phyloP scores from a whole-genome alignment of 2,113 vertebrate genomes.

The Channa argus region DNA sequence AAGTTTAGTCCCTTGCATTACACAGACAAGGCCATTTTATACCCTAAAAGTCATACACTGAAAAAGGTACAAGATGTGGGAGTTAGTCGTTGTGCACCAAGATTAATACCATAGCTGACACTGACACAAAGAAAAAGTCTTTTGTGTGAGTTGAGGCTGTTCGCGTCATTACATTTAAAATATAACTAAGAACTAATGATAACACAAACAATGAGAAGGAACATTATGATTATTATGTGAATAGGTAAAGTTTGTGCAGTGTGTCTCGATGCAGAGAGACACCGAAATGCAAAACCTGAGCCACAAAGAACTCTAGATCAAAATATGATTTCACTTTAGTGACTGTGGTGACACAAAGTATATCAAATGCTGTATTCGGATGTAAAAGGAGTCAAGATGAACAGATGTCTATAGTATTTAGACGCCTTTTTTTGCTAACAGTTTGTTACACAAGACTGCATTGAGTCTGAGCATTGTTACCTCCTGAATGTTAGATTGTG shows the following conservation, averaged over 20 bases:
- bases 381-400: not conserved
- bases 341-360: too few species aligned
- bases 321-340: not conserved
- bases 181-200: constrained; percentile 30
- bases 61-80: constrained; percentile 7
- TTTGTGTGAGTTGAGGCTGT: constrained; percentile 25
- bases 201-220: constrained; percentile 21
- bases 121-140: constrained; percentile 22
- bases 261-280: not conserved
- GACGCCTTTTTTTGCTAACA: too few species aligned
- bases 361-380: not conserved
- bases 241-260: not conserved
- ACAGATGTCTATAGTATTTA: not conserved
- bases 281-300: not conserved
- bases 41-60: not conserved
- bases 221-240: constrained; percentile 38
- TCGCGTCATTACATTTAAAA: constrained; percentile 12
- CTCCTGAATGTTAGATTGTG: too few species aligned
- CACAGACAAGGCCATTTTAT: constrained; percentile 5
- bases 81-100: constrained; percentile 2
- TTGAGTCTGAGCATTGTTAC: too few species aligned
- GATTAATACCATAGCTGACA: not conserved
- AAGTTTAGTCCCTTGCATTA: constrained; percentile 6
- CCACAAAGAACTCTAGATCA: not conserved
- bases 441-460: too few species aligned